Evolutionary conservation across 2,888 invertebrate species (phyloP).

Genomic region (Microctonus aethiopoides): DNA sequence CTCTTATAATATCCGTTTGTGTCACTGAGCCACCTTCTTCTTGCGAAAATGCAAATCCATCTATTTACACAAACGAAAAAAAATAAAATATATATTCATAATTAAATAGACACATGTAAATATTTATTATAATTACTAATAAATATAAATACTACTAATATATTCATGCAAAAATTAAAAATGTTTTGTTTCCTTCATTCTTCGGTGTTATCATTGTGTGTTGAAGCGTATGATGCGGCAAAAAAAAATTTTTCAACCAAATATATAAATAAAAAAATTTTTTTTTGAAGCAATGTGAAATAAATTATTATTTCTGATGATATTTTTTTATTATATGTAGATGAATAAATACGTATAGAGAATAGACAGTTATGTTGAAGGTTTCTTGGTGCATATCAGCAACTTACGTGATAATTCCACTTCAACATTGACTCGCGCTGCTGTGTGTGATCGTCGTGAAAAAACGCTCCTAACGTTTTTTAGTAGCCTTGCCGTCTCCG

Average conservation of each 20-base stretch:
- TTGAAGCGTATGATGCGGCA: neutral
- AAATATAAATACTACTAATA: neutral
- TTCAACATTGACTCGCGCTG: conserved; percentile 83
- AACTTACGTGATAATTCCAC: conserved; percentile 94
- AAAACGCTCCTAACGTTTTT: conserved; percentile 95
- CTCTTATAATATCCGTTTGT: conserved; percentile 94
- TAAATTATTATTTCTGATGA: conserved; percentile 26
- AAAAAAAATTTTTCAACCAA: too few relatives aligned
- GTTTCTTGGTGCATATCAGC: conserved; percentile 52
- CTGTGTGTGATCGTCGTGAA: conserved; percentile 78
- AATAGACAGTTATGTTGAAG: too few relatives aligned
- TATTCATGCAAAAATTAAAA: neutral
- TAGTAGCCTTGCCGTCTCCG: conserved; percentile 96
- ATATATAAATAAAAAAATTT: neutral
- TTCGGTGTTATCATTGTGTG: neutral
- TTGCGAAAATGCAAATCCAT: conserved; percentile 99
- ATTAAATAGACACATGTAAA: neutral
- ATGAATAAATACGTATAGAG: too few relatives aligned
- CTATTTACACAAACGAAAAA: conserved; percentile 67
- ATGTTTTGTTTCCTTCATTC: neutral
- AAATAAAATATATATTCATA: neutral
- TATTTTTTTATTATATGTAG: conserved; percentile 23
- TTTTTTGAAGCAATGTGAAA: neutral
- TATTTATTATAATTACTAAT: too few relatives aligned
- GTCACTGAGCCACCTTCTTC: conserved; percentile 97